These are phyloP conservation scores for Drosophila eugracilis DNA, from an alignment of 1,140 invertebrate genomes.

Conservation along the genomic window DNA sequence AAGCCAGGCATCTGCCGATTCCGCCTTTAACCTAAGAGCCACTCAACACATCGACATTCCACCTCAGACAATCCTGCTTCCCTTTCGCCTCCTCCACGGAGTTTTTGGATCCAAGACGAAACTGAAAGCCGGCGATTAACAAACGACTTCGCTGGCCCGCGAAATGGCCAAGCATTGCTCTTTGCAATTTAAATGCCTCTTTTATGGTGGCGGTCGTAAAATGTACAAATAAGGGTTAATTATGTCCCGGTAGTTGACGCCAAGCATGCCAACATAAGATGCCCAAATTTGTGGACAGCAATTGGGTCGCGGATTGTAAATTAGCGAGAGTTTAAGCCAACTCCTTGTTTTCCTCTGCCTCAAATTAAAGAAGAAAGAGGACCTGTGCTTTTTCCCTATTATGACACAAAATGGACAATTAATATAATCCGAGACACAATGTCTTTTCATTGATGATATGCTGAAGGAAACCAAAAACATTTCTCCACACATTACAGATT, in stretches of 20 bases:
- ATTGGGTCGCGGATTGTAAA: conserved; percentile 64
- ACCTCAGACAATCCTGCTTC: conserved; percentile 34
- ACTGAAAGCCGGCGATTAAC: conserved; percentile 48
- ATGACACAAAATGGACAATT: too few species aligned
- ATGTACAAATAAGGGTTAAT: conserved; percentile 82
- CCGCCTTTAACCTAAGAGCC: conserved; percentile 45
- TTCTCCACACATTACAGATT: too few species aligned
- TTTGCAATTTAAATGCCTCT: conserved; percentile 74
- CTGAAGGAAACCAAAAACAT: too few species aligned
- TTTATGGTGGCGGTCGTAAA: conserved; percentile 75
- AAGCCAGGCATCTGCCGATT: conserved; percentile 33
- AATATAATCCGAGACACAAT: too few species aligned
- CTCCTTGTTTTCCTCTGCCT: background rate
- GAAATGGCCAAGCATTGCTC: conserved; percentile 48
- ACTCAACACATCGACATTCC: conserved; percentile 40
- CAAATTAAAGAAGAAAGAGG: background rate
- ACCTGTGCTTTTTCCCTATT: too few species aligned
- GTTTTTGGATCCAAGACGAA: background rate
- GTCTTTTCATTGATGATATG: too few species aligned
- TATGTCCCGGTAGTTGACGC: conserved; percentile 62
- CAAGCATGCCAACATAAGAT: conserved; percentile 57
- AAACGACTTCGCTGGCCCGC: conserved; percentile 46
- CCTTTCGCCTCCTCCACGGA: too few species aligned
- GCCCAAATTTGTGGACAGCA: conserved; percentile 61
- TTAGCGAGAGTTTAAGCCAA: conserved; percentile 25